Evolutionary conservation across 2,113 vertebrate genomes (phyloP).

Genomic region (Murina feae): DNA sequence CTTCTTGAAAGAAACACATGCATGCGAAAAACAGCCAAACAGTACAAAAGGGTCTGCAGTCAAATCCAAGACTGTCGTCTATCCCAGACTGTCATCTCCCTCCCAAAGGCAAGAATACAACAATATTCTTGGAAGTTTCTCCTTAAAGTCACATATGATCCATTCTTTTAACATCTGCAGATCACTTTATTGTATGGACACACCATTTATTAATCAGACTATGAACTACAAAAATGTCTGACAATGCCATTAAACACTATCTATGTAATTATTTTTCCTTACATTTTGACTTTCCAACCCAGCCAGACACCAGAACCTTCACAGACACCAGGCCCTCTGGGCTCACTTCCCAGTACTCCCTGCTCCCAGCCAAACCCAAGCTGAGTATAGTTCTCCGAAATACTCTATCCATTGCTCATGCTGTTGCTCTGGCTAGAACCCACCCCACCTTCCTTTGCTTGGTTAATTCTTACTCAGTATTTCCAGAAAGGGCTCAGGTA

Average conservation of each 20-base stretch:
- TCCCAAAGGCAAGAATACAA: neutral
- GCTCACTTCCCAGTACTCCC: neutral
- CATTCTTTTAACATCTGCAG: neutral
- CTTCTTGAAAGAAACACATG: neutral
- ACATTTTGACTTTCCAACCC: neutral
- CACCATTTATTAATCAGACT: neutral
- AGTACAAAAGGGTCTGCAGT: neutral
- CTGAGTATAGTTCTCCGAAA: neutral
- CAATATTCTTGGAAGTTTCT: conserved; percentile 18
- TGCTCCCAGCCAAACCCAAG: neutral
- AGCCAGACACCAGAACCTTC: neutral
- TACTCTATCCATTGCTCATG: neutral
- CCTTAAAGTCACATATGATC: conserved; percentile 1
- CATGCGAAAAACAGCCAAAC: neutral
- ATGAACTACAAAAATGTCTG: neutral
- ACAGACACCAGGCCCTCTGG: neutral
- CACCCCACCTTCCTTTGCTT: neutral
- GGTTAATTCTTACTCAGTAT: neutral
- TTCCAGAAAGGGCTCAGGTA: neutral
- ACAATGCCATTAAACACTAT: neutral
- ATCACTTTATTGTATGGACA: neutral
- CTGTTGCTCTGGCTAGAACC: neutral
- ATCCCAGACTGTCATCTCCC: too few species aligned
- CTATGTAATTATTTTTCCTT: neutral
- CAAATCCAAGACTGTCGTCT: neutral